phyloP scores from a whole-genome alignment of 1,140 invertebrate species.

The Drosophila biarmipes region DNA sequence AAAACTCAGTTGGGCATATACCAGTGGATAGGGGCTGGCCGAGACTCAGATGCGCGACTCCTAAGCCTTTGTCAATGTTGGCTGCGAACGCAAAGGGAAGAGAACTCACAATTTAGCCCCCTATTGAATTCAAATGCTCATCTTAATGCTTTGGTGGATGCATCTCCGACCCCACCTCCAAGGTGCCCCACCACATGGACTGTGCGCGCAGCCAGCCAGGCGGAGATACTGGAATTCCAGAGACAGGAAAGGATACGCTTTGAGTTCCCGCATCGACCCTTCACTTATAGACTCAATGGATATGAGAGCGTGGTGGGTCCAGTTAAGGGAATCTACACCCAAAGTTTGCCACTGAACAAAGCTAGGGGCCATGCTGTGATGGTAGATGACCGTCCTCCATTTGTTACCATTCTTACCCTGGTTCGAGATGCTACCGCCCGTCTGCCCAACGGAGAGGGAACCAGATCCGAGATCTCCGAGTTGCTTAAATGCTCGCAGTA shows the following conservation, averaged over 20 bases:
- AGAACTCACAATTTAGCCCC: slow-evolving; percentile 14
- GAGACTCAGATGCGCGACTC: slow-evolving; percentile 94
- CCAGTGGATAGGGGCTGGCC: slow-evolving; percentile 97
- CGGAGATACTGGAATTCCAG: slow-evolving; percentile 92
- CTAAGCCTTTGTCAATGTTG: slow-evolving; percentile 90
- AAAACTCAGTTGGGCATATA: slow-evolving; percentile 90
- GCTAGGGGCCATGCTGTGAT: slow-evolving; percentile 93
- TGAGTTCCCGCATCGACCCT: slow-evolving; percentile 93
- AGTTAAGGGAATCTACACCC: slow-evolving; percentile 93
- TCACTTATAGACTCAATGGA: slow-evolving; percentile 93
- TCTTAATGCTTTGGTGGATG: slow-evolving; percentile 15
- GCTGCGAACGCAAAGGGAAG: slow-evolving; percentile 87
- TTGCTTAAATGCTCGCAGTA: slow-evolving; percentile 89
- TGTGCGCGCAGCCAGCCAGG: slow-evolving; percentile 90
- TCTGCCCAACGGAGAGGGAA: slow-evolving; percentile 97
- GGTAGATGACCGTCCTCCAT: slow-evolving; percentile 93
- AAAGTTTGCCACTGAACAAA: slow-evolving; percentile 85
- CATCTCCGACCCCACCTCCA: slow-evolving; percentile 86
- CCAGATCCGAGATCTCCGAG: slow-evolving; percentile 91
- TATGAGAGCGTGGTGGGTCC: slow-evolving; percentile 95
- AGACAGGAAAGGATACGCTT: slow-evolving; percentile 90
- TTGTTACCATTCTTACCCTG: slow-evolving; percentile 95
- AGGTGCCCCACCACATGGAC: slow-evolving; percentile 91
- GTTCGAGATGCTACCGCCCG: slow-evolving; percentile 96
- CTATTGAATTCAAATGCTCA: slow-evolving; percentile 4